Conservation (phyloP, 2,113 vertebrate genomes). For the Takifugu bimaculatus region DNA sequence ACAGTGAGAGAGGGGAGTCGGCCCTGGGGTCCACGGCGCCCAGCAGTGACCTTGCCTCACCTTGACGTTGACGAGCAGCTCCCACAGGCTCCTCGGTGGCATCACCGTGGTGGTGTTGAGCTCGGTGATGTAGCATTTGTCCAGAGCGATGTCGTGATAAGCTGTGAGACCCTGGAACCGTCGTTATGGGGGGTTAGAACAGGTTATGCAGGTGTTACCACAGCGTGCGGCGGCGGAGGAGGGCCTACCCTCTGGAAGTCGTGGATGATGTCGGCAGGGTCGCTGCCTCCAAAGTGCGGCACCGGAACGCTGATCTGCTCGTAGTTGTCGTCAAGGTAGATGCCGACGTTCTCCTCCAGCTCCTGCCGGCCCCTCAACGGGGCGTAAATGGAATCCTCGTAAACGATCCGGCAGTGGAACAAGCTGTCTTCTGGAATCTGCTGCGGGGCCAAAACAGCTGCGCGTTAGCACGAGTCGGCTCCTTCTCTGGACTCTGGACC, state of each 20-base stretch:
- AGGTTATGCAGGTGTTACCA: background rate
- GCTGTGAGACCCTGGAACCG: conserved; percentile 84
- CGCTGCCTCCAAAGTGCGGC: conserved; percentile 85
- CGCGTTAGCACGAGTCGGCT: conserved; percentile 17
- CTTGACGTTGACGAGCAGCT: conserved; percentile 90
- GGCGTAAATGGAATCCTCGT: conserved; percentile 82
- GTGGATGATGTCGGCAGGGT: conserved; percentile 91
- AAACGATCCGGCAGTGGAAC: conserved; percentile 87
- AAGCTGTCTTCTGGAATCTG: conserved; percentile 85
- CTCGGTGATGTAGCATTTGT: conserved; percentile 93
- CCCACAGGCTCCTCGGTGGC: conserved; percentile 89
- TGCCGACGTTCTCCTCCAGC: conserved; percentile 88
- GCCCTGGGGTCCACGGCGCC: background rate
- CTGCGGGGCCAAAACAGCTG: conserved; percentile 24
- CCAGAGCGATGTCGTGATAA: conserved; percentile 87
- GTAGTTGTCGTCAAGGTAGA: conserved; percentile 87
- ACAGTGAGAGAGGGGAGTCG: no score
- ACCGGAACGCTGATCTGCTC: conserved; percentile 89
- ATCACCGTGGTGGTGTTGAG: conserved; percentile 90
- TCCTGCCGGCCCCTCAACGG: conserved; percentile 80
- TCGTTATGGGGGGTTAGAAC: background rate
- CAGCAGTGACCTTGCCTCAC: conserved; percentile 60
- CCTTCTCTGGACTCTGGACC: no score
- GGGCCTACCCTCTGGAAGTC: conserved; percentile 87
- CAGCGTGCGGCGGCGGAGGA: background rate